Base-by-base conservation (phyloP, 2,113 vertebrate species). In the Thymallus thymallus region DNA sequence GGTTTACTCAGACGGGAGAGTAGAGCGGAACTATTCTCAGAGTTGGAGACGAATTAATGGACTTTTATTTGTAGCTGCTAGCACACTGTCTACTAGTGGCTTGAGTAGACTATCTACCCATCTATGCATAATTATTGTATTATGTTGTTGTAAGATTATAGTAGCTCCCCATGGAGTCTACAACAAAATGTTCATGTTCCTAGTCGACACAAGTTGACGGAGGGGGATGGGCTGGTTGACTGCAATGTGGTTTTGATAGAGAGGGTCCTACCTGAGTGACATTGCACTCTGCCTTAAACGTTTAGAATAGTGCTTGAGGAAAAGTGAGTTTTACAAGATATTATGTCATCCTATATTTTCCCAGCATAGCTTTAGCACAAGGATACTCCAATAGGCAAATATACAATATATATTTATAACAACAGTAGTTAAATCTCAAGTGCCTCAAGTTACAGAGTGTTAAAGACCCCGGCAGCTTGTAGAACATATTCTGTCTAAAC, bases 1-100 rank as follows among this genome's bases (percentile, higher is more conserved):
- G 84, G 85, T 89, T 86, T 85, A 80, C 84, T 55, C 80, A 41
- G 83, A 55, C 74, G 76, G 86, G 76, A 73, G 85, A 73, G 72
- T 45, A 51, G 78, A 81, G 84, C 85, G 85, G 71, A 81, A 87
- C 82, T 79, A 83, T 22, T 68, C 35, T 46, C 65, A 12, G 14
- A 41, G 12, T n/a, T 20, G 45, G 29, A 72, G 65, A 46, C 55
- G 41, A 63, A 35, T 6, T 20, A 26, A 32, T 66, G 30, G 64
- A 66, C 29, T 20, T 60, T n/a, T 22, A 22, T 60, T 22, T 60
- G 56, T 60, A 22, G 56, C 56, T 60, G 56, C 56, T 51, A 18
- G 48, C 48, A 51, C 48, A 51, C 48, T 51, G 48, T 51, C 48
- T 51, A 3, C 48, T 16, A 16, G 48, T 51, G 48, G 18, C 48